Evolutionary conservation across 2,113 vertebrate species (phyloP), one percentile per base, ranked within the genome.

Genomic region (Pyrgilauda ruficollis): DNA sequence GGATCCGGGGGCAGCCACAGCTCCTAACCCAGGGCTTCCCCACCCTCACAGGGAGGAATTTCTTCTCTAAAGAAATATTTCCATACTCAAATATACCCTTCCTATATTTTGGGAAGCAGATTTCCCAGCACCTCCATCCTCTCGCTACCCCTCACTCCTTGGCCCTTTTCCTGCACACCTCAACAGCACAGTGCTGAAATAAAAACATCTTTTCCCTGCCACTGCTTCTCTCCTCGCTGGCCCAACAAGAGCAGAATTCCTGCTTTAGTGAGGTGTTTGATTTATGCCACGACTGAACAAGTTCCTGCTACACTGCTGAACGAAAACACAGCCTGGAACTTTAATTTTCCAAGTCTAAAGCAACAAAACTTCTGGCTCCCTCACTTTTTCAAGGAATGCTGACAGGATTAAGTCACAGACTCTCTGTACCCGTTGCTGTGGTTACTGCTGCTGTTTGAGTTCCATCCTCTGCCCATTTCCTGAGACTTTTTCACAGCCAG

Each of bases 51-150:
- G 15, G 13, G 15, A 43, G 3, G 7, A 10, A 46, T 75, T 27
- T 53, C 6, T 47, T 26, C 69, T 7, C n/a, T 30, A 31, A 46
- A 52, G 3, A 44, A 68, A 2, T 7, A 61, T 68, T 75, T 61
- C n/a, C 7, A 22, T 0, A 53, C 35, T 75, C 28, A 22, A 31
- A 75, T 3, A 61, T 0, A 26, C 1, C 23, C 39, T 26, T 13
- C 22, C 1, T 7, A 0, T 15, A 31, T 58, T 88, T 74, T 69
- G 37, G 37, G 63, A 91, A 81, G 1, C 64, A 94, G 49, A 26
- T n/a, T 89, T 68, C 39, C 64, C 73, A 18, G 52, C 41, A 55
- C 24, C 63, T 44, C 89, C 89, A 52, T 28, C 41, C 61, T 56
- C 66, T 27, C 2, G 3, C 44, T 67, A 74, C 35, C 43, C 31